Evolutionary conservation across 2,888 invertebrate genomes (phyloP), one percentile per base, ranked within the genome.

Genomic region (Leptothorax acervorum): DNA sequence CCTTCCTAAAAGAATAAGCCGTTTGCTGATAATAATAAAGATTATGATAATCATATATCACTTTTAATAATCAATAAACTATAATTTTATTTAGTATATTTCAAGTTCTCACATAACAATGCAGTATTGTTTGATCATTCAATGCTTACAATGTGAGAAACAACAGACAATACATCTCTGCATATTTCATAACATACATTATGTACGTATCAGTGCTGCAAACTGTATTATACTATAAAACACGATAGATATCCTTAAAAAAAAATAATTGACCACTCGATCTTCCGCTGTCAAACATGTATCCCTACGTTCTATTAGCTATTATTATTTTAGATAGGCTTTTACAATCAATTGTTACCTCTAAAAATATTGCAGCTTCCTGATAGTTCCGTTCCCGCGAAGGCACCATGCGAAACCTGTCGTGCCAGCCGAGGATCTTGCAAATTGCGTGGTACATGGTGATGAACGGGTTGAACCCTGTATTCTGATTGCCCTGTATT

Each of bases 301-400:
- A 57, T 35, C 12, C 55, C 39, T 51, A 1, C 11, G 23, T 45
- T 53, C 39, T 28, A 45, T 8, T 28, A 45, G 35, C 6, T 66
- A n/a, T 23, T 48, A 31, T 66, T 48, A 35, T 28, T 60, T 48
- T 35, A 55, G 66, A 48, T 48, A n/a, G 5, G 6, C 4, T 73
- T 51, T 11, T 23, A 42, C n/a, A 31, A 70, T 76, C 18, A 28
- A 53, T n/a, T 55, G 23, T 83, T 95, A 97, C 97, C 96, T 98
- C 97, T 91, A 98, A 95, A 95, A 97, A 98, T 92, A 98, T 98
- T 71, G 98, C 97, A 23, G 98, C 98, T 93, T 98, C 98, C 92
- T 98, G 98, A 93, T 98, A 98, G 95, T 98, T 98, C 97, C 98
- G 97, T 95, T 98, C 97, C 98, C 98, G 98, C n/a, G n/a, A 98